These are phyloP conservation scores for Tethea ocularis DNA, from an alignment of 2,888 invertebrate genomes.

Conservation along the genomic window DNA sequence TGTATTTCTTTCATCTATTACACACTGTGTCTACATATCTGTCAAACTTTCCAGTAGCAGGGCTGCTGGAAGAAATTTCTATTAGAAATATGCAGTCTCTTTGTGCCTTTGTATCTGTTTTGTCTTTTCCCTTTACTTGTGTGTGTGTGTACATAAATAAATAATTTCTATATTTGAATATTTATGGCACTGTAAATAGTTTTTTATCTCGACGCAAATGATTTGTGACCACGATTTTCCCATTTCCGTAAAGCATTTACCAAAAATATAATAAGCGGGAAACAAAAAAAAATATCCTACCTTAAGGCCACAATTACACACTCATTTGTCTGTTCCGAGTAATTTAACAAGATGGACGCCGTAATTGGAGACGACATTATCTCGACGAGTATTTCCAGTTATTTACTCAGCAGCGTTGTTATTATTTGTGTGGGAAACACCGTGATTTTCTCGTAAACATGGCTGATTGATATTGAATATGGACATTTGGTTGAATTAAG, in stretches of 20 bases:
- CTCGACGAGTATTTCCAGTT: neutral
- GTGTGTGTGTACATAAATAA: no score
- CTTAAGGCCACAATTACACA: conserved; percentile 47
- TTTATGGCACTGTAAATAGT: neutral
- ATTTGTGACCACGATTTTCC: neutral
- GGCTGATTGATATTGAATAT: neutral
- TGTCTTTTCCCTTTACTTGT: no score
- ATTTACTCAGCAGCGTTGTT: neutral
- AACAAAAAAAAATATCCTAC: conserved; percentile 23
- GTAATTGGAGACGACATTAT: conserved; percentile 1
- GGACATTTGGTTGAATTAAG: neutral
- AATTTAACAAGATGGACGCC: conserved; percentile 42
- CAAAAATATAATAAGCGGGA: conserved; percentile 29
- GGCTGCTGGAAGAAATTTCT: no score
- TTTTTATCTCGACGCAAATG: neutral
- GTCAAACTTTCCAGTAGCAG: no score
- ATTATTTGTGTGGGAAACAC: neutral
- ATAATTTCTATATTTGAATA: no score
- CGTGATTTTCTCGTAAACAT: neutral
- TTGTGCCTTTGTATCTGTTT: no score
- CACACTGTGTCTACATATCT: no score
- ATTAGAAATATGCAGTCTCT: no score
- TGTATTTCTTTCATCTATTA: no score
- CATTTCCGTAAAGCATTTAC: conserved; percentile 14
- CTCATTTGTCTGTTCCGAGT: conserved; percentile 56